Conservation (phyloP, 2,888 invertebrate species). For the Stramonita haemastoma region DNA sequence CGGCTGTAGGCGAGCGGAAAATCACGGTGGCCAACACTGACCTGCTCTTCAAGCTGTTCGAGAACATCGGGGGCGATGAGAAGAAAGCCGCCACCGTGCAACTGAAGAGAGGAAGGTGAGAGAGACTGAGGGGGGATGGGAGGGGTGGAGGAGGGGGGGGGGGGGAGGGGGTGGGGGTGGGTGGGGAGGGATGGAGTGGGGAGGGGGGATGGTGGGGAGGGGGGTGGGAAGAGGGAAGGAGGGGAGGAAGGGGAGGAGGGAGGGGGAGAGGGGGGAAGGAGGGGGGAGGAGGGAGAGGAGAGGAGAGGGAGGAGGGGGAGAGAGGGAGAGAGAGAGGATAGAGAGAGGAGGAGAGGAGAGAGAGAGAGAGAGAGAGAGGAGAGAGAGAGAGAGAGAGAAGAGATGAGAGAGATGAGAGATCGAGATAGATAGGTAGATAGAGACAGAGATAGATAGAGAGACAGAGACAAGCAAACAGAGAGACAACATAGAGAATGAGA, state of each 20-base stretch:
- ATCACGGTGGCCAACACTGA: conserved; percentile 79
- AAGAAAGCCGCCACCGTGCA: conserved; percentile 54
- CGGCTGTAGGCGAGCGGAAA: conserved; percentile 65
- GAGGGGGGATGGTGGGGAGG: background rate
- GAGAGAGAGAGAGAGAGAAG: too few relatives aligned
- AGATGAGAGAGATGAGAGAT: too few relatives aligned
- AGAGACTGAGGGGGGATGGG: background rate
- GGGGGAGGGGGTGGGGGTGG: background rate
- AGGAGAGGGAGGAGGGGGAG: too few relatives aligned
- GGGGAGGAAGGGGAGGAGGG: background rate
- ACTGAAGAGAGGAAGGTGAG: conserved; percentile 59
- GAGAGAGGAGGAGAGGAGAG: too few relatives aligned
- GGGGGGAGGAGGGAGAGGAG: background rate
- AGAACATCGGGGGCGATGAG: conserved; percentile 76
- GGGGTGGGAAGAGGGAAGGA: background rate
- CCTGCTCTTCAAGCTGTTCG: conserved; percentile 79
- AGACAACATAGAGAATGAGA: too few relatives aligned
- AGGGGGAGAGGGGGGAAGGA: background rate
- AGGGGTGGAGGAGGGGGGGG: background rate
- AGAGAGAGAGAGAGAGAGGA: too few relatives aligned
- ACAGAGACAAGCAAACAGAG: too few relatives aligned
- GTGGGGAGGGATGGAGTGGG: background rate
- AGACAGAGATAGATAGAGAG: too few relatives aligned
- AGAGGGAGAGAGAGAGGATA: too few relatives aligned
- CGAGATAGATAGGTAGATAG: too few relatives aligned